Conservation (phyloP, 2,888 invertebrate genomes). For the Mycalesis mineus region DNA sequence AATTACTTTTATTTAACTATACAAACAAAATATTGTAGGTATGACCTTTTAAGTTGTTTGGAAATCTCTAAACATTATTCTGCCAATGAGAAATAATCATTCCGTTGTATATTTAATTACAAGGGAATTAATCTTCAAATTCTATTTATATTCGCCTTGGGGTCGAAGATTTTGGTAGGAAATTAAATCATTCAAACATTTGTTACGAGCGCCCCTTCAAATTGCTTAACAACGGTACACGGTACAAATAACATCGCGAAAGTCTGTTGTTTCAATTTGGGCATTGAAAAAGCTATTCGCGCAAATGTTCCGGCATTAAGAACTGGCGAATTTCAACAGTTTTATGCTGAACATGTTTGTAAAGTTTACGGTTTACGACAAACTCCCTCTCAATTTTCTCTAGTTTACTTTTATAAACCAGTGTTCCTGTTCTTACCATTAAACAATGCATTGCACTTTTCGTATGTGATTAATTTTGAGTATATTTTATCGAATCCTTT, state of each 20-base stretch:
- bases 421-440: too few relatives aligned
- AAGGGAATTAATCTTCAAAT: constrained; percentile 13
- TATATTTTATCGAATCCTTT: too few relatives aligned
- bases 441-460: too few relatives aligned
- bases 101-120: constrained; percentile 10
- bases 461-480: too few relatives aligned
- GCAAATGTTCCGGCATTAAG: constrained; percentile 2
- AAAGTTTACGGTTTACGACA: neutral
- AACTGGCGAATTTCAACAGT: neutral
- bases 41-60: neutral
- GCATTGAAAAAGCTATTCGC: constrained; percentile 8
- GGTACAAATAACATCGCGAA: constrained; percentile 9
- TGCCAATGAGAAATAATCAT: constrained; percentile 8
- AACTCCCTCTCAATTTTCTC: too few relatives aligned
- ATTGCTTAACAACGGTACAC: constrained; percentile 11
- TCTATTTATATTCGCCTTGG: constrained; percentile 14
- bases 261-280: constrained; percentile 8
- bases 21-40: neutral
- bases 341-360: neutral
- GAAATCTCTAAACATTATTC: constrained; percentile 3
- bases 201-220: constrained; percentile 12
- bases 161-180: constrained; percentile 10
- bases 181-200: constrained; percentile 16
- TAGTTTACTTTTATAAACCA: too few relatives aligned
- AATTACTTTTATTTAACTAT: too few relatives aligned